phyloP scores from a whole-genome alignment of 92 coral and sea anemone species.

The Metridium senile region DNA sequence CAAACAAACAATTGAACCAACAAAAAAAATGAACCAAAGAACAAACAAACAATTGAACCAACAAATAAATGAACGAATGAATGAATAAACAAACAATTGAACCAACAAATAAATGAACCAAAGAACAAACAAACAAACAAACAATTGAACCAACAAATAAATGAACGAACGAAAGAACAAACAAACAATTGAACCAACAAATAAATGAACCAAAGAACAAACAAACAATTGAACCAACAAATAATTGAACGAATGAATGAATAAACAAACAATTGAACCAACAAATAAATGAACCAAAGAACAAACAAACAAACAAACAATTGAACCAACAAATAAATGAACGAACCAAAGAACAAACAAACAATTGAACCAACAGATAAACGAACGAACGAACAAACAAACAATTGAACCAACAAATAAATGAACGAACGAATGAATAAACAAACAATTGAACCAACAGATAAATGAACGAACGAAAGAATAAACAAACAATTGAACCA shows the following conservation, averaged over 20 bases:
- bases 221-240: background rate
- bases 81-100: background rate
- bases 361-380: background rate
- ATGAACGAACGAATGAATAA: background rate
- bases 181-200: background rate
- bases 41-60: no score
- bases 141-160: background rate
- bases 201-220: no score
- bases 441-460: background rate
- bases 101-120: background rate
- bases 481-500: background rate
- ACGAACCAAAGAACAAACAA: background rate
- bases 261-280: no score
- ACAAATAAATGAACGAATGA: background rate
- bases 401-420: background rate
- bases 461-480: no score
- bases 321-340: background rate
- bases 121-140: background rate
- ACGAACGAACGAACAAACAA: background rate
- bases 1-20: background rate
- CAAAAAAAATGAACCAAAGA: background rate
- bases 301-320: background rate
- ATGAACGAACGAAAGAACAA: background rate
- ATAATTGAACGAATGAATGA: no score
- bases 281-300: background rate